These are phyloP conservation scores for Montipora sp. DNA, from an alignment of 64 coral and sea anemone species.

Conservation along the genomic window DNA sequence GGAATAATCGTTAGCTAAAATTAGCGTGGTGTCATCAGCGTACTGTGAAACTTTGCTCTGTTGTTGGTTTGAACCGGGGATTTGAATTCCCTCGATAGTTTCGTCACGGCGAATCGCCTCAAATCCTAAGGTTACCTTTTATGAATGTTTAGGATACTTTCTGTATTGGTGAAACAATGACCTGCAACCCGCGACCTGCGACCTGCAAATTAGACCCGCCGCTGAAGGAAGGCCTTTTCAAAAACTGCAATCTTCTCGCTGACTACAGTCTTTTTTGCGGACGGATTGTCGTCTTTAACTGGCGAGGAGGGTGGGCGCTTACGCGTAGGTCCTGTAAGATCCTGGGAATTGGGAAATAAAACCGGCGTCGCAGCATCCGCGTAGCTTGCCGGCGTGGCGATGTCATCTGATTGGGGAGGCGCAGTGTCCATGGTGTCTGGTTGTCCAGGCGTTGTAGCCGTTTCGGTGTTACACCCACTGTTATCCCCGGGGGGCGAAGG, in stretches of 20 bases:
- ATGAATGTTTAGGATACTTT: too few relatives aligned
- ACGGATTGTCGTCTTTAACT: neutral
- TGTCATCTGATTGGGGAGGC: too few relatives aligned
- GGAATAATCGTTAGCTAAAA: too few relatives aligned
- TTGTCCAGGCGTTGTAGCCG: too few relatives aligned
- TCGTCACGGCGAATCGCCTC: neutral
- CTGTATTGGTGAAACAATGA: too few relatives aligned
- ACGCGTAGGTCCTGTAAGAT: neutral
- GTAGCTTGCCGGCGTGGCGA: neutral
- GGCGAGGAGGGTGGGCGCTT: neutral
- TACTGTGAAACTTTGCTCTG: slow-evolving; percentile 32
- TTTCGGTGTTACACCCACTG: neutral
- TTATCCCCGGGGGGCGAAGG: too few relatives aligned
- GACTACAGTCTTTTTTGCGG: neutral
- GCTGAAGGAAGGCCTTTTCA: neutral
- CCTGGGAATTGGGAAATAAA: neutral
- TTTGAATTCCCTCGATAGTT: too few relatives aligned
- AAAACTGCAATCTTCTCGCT: neutral
- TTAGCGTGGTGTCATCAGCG: neutral
- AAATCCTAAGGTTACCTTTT: too few relatives aligned
- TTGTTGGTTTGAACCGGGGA: neutral
- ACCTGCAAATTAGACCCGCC: too few relatives aligned
- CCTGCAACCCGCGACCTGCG: too few relatives aligned
- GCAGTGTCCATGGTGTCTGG: too few relatives aligned
- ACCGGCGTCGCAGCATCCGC: neutral